Percentiles rank a stretch among this genome's conserved stretches.
These are phyloP conservation scores for Schrankia costaestrigalis DNA, from an alignment of 2,888 invertebrate genomes.

Conservation along the genomic window DNA sequence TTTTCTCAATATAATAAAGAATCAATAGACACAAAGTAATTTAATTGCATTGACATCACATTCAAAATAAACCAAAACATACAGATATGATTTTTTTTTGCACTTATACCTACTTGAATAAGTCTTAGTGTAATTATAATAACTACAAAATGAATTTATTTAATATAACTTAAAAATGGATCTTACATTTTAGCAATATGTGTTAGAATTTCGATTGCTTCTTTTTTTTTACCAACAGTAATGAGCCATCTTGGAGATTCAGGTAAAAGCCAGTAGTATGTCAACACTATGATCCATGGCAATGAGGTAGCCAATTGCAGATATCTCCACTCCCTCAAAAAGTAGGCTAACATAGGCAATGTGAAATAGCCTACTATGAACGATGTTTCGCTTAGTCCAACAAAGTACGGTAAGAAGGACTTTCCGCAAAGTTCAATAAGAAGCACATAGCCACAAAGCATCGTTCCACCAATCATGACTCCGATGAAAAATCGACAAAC, in stretches of 20 bases:
- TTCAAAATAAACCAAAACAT: too few species aligned
- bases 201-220: slow-evolving; percentile 82
- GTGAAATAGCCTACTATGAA: slow-evolving; percentile 78
- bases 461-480: slow-evolving; percentile 82
- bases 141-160: not conserved
- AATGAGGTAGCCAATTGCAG: slow-evolving; percentile 79
- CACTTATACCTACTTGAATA: too few species aligned
- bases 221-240: slow-evolving; percentile 82
- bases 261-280: slow-evolving; percentile 85
- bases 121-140: too few species aligned
- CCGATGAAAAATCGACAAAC: slow-evolving; percentile 81
- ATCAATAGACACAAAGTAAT: too few species aligned
- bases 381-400: slow-evolving; percentile 78
- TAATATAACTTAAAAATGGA: not conserved
- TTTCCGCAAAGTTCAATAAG: slow-evolving; percentile 82
- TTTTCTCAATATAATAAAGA: too few species aligned
- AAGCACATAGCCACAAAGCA: slow-evolving; percentile 84
- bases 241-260: slow-evolving; percentile 91
- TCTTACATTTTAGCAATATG: slow-evolving; percentile 79
- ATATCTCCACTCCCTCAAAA: slow-evolving; percentile 80
- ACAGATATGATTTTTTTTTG: too few species aligned
- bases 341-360: slow-evolving; percentile 81
- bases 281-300: slow-evolving; percentile 75
- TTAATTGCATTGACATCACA: too few species aligned
- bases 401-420: slow-evolving; percentile 75